Evolutionary conservation across 2,888 invertebrate species (phyloP), one percentile per base, ranked within the genome.

Genomic region (Nipponacmea schrenckii): DNA sequence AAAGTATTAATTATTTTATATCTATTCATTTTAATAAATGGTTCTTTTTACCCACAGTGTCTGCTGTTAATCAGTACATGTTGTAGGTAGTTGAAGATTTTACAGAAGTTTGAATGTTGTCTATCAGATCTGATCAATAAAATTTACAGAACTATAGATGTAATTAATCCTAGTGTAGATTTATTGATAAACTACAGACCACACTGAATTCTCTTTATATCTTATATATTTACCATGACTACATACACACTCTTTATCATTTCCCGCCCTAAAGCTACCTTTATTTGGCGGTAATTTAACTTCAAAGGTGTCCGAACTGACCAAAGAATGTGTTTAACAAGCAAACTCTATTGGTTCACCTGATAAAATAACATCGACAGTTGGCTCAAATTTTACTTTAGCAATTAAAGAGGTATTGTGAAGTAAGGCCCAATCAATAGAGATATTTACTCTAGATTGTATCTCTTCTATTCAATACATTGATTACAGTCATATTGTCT

Each of bases 331-430:
- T 56, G 24, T 24, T 56, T 24, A 56, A 56, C 56, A 56, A 56
- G 56, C 56, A 56, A 56, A 56, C 56, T 20, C 12, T 56, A 56
- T 56, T 56, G 56, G 56, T 56, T 24, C 56, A 56, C 56, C 56
- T 56, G 56, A 24, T 56, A 56, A 56, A 56, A 24, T 24, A 56
- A 56, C 56, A 56, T 56, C 24, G 56, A 24, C 56, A 56, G 56
- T 56, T 24, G 24, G 56, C 56, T 56, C 56, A 56, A 56, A 56
- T 56, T 56, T 56, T 56, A 56, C 56, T 24, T 56, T 56, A 56
- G 20, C 56, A 56, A 56, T 56, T 56, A 56, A 56, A 56, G 24
- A 14, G 20, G 56, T 56, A 20, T 56, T 24, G 24, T 24, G 20
- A 56, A 56, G 24, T 56, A 24, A 24, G 20, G 10, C 56, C 56